Evolutionary conservation across 2,888 invertebrate species (phyloP), one percentile per base, ranked within the genome.

Genomic region (Dexiosoma caninum): DNA sequence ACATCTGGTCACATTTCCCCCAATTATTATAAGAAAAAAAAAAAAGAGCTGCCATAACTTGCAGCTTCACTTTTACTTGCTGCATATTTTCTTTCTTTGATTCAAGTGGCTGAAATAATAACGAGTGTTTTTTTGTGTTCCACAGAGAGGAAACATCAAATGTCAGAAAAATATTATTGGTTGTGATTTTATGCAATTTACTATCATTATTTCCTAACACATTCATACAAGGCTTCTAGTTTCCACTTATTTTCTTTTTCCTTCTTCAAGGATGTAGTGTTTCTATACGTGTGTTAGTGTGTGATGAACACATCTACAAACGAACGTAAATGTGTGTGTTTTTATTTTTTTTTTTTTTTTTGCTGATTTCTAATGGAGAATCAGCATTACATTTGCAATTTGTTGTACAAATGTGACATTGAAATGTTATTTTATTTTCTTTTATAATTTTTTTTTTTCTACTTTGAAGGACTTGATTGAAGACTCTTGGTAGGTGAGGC

Each of bases 81-180:
- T 32, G 14, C 10, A 6, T 42, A 16, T 23, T 64, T 30, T 4
- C n/a, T 7, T 55, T 46, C 32, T 30, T 66, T 37, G 51, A 53
- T 35, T 64, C 64, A 57, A 57, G 59, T 67, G 32, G 32, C 57
- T 66, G 67, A 62, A 51, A 74, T 37, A 62, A 76, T 53, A 70
- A 77, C 49, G 19, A 59, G 21, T 30, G 27, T 46, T 19, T 19
- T n/a, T 51, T 16, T 40, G 2, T 42, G 16, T 21, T 44, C n/a
- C n/a, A n/a, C n/a, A n/a, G n/a, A 37, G 19, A 59, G 59, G 60
- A 78, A 66, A 78, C 66, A 78, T 78, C 78, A 60, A 72, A 72
- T 66, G 60, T 66, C 59, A 66, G 66, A 72, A 72, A 71, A 78
- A 66, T 78, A 67, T 78, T 78, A 67, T 78, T 66, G 35, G 44